phyloP scores from a whole-genome alignment of 1,140 invertebrate species.

The Eueides isabella region DNA sequence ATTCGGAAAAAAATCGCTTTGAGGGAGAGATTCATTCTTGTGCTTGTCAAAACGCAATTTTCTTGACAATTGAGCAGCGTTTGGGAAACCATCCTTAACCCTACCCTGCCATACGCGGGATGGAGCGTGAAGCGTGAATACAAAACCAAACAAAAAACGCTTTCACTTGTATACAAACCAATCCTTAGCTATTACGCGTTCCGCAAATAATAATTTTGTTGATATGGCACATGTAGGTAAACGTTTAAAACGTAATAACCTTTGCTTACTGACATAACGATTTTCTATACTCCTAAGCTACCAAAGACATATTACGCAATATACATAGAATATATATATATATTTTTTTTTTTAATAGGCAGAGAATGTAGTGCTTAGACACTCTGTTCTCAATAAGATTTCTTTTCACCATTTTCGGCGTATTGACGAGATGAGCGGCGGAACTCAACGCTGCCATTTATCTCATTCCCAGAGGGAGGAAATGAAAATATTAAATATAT shows the following conservation, averaged over 20 bases:
- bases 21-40: too few relatives aligned
- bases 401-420: too few relatives aligned
- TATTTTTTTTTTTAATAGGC: too few relatives aligned
- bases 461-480: too few relatives aligned
- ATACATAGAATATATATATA: not conserved
- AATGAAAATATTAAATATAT: too few relatives aligned
- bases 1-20: too few relatives aligned
- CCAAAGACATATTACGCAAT: not conserved
- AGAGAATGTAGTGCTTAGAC: not conserved
- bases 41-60: too few relatives aligned
- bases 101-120: not conserved
- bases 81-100: too few relatives aligned
- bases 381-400: too few relatives aligned
- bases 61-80: too few relatives aligned
- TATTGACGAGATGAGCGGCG: too few relatives aligned
- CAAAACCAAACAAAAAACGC: not conserved
- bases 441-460: too few relatives aligned
- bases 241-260: conserved; percentile 14
- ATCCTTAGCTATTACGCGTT: not conserved
- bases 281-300: not conserved
- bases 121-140: not conserved
- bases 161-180: not conserved
- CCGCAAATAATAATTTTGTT: conserved; percentile 20
- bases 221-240: not conserved
- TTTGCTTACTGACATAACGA: conserved; percentile 10